Evolutionary conservation across 1,140 invertebrate species (phyloP), one percentile per base, ranked within the genome.

Genomic region (Neodiprion virginianus): DNA sequence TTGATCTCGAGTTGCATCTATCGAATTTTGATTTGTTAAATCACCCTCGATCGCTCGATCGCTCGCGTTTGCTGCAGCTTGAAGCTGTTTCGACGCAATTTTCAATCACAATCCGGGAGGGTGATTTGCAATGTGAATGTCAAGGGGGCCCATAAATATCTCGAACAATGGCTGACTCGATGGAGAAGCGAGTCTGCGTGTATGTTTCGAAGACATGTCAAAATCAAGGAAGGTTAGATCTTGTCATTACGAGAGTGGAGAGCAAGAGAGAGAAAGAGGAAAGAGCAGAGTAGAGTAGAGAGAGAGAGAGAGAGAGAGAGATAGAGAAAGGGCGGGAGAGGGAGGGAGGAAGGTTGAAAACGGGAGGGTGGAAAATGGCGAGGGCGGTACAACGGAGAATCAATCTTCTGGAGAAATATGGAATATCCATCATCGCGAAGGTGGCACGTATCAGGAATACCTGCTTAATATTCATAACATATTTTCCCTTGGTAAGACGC

Each of bases 381-480:
- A 17, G 61, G 17, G 61, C 4, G 61, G 12, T 14, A 65, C 12
- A 14, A 65, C 71, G 67, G 76, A 74, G 74, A 80, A 81, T 80
- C 78, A 82, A 79, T 76, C 75, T 77, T 72, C 67, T 72, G 67
- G 71, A 72, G 67, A 50, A 70, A 74, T 76, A 73, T 76, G 67
- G 65, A 70, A 74, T 76, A 73, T 76, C 71, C 50, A 69, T 69
- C 67, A 69, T 69, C 17, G 53, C n/a, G 17, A 11, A 69, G 67
- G 67, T 47, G 40, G 67, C 53, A 61, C 53, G 53, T 61, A 61
- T 61, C 53, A 17, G 11, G 53, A 8, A 17, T 14, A 40, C 23
- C 72, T 72, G 70, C 76, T 82, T 83, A 82, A 80, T 83, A 83
- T 83, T 82, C 81, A 83, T 82, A 78, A 82, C 76, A 78, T 81